A percentile compares a stretch with the other conserved stretches of the same genome.
Evolutionary conservation across 2,797 vertebrate species (phyloP).

Genomic region (Jordanella pulchra): DNA sequence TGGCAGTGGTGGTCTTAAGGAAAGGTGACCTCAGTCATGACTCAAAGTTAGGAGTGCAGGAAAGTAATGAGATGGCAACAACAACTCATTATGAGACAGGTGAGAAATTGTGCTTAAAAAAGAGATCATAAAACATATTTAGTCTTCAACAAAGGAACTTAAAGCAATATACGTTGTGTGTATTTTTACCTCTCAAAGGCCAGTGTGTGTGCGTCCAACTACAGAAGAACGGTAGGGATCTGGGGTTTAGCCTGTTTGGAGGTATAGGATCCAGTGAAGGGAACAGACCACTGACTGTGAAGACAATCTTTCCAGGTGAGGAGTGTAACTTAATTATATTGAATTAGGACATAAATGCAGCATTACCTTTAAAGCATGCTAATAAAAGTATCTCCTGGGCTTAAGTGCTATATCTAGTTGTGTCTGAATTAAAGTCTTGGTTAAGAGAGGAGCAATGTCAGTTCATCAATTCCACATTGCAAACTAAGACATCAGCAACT

Average conservation of each 20-base stretch:
- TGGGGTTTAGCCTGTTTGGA: conserved; percentile 84
- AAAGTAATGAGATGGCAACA: conserved; percentile 18
- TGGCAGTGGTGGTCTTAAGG: conserved; percentile 82
- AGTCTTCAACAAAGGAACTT: background rate
- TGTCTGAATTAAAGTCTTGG: no score
- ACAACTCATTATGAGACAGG: conserved; percentile 51
- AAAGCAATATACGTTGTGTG: background rate
- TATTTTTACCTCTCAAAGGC: conserved; percentile 48
- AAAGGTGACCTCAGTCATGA: conserved; percentile 36
- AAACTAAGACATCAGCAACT: no score
- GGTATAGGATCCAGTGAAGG: conserved; percentile 75
- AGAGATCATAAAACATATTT: background rate
- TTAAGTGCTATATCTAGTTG: background rate
- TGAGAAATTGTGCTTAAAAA: conserved; percentile 32
- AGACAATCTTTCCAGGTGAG: conserved; percentile 84
- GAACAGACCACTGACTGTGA: conserved; percentile 77
- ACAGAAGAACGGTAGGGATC: conserved; percentile 76
- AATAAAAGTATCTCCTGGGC: background rate
- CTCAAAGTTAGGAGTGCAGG: conserved; percentile 20
- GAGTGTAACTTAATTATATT: background rate
- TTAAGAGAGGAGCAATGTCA: no score
- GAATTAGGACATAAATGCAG: no score
- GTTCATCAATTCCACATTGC: no score
- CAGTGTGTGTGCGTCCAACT: conserved; percentile 68
- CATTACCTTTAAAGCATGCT: no score